A percentile compares a stretch with the other conserved stretches of the same genome.
These are phyloP conservation scores for Leptodactylus fuscus DNA, from an alignment of 2,113 vertebrate species.

Conservation along the genomic window DNA sequence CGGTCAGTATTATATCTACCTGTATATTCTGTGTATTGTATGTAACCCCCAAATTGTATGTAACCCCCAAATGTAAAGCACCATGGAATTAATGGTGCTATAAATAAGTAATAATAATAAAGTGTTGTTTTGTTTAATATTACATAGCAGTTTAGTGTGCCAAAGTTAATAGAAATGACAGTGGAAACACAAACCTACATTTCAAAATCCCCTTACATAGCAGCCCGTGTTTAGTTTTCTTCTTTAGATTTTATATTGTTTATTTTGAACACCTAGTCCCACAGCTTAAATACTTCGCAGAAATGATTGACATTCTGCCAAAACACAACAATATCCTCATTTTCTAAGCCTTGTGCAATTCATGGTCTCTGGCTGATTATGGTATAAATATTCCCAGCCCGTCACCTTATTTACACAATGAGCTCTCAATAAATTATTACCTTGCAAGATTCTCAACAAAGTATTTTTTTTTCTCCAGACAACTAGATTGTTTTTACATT, in stretches of 20 bases:
- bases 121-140: neutral
- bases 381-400: neutral
- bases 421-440: neutral
- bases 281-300: constrained; percentile 46
- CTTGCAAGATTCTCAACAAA: neutral
- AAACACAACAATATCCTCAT: constrained; percentile 44
- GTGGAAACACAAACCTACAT: neutral
- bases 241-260: constrained; percentile 31
- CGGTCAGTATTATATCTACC: too few relatives aligned
- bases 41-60: too few relatives aligned
- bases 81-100: too few relatives aligned
- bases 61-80: too few relatives aligned
- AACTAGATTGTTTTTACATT: neutral
- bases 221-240: constrained; percentile 30
- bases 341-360: constrained; percentile 50
- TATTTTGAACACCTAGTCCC: constrained; percentile 30
- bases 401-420: constrained; percentile 7
- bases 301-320: constrained; percentile 41
- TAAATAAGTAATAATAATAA: too few relatives aligned
- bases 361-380: constrained; percentile 18
- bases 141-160: neutral
- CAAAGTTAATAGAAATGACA: neutral
- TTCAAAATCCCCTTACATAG: neutral
- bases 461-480: neutral
- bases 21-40: too few relatives aligned